phyloP scores from a whole-genome alignment of 2,113 vertebrate species.

The Etia nguti region DNA sequence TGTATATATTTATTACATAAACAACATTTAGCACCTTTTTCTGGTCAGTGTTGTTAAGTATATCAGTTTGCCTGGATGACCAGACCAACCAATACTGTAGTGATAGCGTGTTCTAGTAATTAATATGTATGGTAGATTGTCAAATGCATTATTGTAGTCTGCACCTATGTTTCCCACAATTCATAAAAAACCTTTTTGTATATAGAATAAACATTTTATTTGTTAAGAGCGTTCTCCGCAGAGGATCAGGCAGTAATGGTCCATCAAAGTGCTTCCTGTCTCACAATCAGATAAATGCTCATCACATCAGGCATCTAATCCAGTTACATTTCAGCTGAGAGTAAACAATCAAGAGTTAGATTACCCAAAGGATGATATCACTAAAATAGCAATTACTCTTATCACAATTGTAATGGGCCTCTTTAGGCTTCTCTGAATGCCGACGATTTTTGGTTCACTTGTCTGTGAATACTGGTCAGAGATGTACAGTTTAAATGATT shows the following conservation, averaged over 20 bases:
- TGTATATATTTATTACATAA: no score
- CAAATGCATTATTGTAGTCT: not conserved
- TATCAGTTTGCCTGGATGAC: not conserved
- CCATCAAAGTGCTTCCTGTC: not conserved
- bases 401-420: not conserved
- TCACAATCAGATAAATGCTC: not conserved
- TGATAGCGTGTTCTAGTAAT: not conserved
- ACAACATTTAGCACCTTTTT: not conserved
- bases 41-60: not conserved
- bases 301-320: slow-evolving; percentile 1
- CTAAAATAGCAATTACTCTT: not conserved
- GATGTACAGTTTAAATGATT: not conserved
- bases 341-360: slow-evolving; percentile 15
- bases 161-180: not conserved
- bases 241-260: not conserved
- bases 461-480: not conserved
- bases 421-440: not conserved
- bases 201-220: not conserved
- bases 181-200: not conserved
- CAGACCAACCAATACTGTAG: not conserved
- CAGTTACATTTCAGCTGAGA: not conserved
- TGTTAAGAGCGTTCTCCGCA: not conserved
- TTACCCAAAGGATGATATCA: slow-evolving; percentile 6
- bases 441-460: not conserved
- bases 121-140: not conserved